Conservation (phyloP, 2,113 vertebrate species). For the Callipepla squamata region DNA sequence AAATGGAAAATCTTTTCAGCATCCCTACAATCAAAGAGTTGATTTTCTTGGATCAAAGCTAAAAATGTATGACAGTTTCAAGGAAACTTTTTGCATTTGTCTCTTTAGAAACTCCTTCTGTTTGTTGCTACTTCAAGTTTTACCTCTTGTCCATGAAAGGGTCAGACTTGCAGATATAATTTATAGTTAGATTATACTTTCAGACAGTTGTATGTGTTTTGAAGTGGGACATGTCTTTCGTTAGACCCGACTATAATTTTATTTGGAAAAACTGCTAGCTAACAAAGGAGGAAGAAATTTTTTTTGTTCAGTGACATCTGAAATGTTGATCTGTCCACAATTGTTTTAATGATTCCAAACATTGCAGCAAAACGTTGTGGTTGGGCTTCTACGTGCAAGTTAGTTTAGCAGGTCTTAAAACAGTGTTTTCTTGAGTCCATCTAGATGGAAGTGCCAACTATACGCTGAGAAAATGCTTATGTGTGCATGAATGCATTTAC, state of each 20-base stretch:
- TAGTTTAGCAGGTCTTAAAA: not conserved
- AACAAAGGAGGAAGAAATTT: not conserved
- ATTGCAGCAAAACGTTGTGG: not conserved
- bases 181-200: not conserved
- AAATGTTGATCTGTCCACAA: not conserved
- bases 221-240: not conserved
- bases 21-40: not conserved
- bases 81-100: not conserved
- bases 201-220: not conserved
- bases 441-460: not conserved
- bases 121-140: not conserved
- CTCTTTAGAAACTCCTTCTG: not conserved
- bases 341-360: not conserved
- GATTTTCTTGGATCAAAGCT: not conserved
- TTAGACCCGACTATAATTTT: not conserved
- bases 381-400: not conserved
- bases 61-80: not conserved
- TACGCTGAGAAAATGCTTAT: constrained; percentile 20
- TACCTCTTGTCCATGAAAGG: not conserved
- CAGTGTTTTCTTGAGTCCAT: not conserved
- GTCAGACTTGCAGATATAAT: not conserved
- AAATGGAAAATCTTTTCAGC: not conserved
- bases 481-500: not conserved
- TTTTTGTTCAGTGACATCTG: not conserved
- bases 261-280: not conserved